These are phyloP conservation scores for Amorpha juglandis DNA, from an alignment of 2,888 invertebrate species.

Conservation along the genomic window DNA sequence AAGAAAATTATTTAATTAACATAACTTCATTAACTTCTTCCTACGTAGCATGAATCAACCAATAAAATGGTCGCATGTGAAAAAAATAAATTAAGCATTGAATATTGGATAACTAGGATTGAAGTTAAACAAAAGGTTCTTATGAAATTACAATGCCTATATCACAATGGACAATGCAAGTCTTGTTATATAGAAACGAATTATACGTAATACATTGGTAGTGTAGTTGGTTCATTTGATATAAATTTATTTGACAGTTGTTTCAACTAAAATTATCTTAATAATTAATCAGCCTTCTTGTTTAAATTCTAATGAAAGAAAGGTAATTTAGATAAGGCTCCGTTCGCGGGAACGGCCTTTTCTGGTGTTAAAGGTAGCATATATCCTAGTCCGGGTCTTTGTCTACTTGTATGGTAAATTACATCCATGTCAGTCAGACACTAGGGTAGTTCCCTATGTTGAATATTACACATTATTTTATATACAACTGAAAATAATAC, in stretches of 20 bases:
- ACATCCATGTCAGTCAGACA: too few species aligned
- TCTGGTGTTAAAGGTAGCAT: too few species aligned
- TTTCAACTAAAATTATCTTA: not conserved
- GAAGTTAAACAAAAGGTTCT: slow-evolving; percentile 5
- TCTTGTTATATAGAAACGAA: not conserved
- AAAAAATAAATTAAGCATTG: not conserved
- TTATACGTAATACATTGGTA: not conserved
- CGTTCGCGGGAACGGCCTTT: too few species aligned
- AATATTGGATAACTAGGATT: not conserved
- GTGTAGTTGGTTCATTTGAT: not conserved
- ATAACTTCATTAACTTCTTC: too few species aligned
- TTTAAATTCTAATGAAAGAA: too few species aligned
- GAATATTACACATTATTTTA: too few species aligned
- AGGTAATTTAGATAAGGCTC: too few species aligned
- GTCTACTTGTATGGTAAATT: too few species aligned
- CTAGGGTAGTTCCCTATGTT: too few species aligned
- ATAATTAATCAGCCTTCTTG: not conserved
- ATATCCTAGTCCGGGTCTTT: too few species aligned
- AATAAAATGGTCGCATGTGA: not conserved
- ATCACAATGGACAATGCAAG: slow-evolving; percentile 13
- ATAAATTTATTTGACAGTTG: not conserved
- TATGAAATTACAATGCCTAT: not conserved
- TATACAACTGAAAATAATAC: too few species aligned
- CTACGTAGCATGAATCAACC: not conserved
- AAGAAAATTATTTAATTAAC: too few species aligned